phyloP scores from a whole-genome alignment of 2,797 vertebrate genomes.

The Gallinago stenura region DNA sequence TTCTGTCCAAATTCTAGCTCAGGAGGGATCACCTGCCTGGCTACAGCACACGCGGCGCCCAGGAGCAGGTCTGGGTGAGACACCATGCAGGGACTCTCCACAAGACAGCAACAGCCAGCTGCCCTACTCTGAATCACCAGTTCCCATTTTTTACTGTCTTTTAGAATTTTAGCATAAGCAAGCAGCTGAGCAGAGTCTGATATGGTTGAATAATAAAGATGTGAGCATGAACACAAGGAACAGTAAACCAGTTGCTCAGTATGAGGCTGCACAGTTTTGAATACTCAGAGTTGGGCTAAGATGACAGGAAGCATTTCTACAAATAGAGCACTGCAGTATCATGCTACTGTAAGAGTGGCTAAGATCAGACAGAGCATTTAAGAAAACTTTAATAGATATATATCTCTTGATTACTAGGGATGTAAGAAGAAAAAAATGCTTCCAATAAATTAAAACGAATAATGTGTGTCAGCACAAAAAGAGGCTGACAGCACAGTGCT shows the following conservation, averaged over 20 bases:
- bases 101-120: not conserved
- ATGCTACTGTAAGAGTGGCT: not conserved
- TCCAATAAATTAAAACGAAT: not conserved
- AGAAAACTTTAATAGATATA: not conserved
- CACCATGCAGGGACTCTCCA: fast-evolving
- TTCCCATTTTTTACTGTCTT: not conserved
- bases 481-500: not conserved
- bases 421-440: not conserved
- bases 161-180: not conserved
- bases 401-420: not conserved
- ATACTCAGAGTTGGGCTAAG: not conserved
- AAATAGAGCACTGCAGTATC: not conserved
- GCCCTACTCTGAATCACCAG: not conserved
- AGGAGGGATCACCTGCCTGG: not conserved
- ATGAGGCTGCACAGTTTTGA: not conserved
- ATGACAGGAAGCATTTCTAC: not conserved
- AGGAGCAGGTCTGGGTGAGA: fast-evolving
- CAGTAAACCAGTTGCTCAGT: not conserved
- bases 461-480: not conserved
- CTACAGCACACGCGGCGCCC: not conserved
- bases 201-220: not conserved
- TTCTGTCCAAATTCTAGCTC: not conserved
- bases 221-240: not conserved
- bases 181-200: not conserved
- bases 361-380: not conserved